phyloP scores from a whole-genome alignment of 2,113 vertebrate genomes.

The Datnioides undecimradiatus region DNA sequence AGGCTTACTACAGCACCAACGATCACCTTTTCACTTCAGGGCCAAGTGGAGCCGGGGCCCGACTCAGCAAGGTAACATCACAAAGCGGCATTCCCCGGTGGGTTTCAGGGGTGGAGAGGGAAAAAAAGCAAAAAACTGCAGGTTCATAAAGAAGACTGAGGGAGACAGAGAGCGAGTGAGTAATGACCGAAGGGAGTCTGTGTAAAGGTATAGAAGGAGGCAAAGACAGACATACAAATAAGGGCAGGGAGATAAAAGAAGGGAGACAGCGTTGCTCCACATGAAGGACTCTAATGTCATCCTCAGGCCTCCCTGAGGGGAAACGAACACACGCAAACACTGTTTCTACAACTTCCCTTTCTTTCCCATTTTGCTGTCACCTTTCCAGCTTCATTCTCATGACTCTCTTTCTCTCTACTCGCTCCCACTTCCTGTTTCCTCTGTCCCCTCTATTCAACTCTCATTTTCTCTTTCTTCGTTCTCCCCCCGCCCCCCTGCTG shows the following conservation, averaged over 20 bases:
- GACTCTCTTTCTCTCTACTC: neutral
- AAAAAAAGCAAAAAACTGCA: neutral
- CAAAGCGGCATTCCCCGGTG: neutral
- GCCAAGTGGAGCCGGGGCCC: conserved; percentile 15
- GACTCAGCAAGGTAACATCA: neutral
- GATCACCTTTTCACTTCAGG: conserved; percentile 23
- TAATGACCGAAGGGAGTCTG: neutral
- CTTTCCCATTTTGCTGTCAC: conserved; percentile 31
- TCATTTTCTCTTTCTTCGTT: neutral
- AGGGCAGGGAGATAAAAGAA: neutral
- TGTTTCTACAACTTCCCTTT: neutral
- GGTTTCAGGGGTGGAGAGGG: neutral
- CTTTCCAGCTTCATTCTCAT: conserved; percentile 17
- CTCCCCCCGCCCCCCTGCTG: neutral
- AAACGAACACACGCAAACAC: neutral
- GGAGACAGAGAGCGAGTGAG: neutral
- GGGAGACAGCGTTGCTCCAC: neutral
- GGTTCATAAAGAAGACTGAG: neutral
- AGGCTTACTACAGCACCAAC: neutral
- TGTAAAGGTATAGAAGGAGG: neutral
- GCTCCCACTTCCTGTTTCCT: neutral
- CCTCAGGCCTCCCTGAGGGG: conserved; percentile 16
- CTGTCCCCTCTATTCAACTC: neutral
- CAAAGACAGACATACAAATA: conserved; percentile 3
- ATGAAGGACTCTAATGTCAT: neutral